Base-by-base conservation (phyloP, 2,888 invertebrate genomes). In the Tetragonisca angustula region DNA sequence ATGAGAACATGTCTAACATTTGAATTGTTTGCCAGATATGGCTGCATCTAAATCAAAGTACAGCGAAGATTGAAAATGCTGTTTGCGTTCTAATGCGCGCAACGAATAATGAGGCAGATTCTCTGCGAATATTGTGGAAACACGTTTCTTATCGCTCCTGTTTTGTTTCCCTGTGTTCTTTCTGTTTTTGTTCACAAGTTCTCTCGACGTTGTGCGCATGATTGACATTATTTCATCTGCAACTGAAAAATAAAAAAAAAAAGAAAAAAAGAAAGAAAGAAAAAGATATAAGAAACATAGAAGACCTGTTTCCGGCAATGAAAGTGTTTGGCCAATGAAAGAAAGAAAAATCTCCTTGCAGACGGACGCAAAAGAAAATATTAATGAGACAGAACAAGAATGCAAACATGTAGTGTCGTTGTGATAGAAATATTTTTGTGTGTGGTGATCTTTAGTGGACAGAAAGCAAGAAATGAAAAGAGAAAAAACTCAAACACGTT, bases 1-100 rank as follows among this genome's bases (percentile, higher is more conserved):
- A 27, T 61, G 56, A 54, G 32, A 71, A 71, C 36, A 75, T 89
- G 68, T 87, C 87, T 91, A 90, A 91, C 87, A 67, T 84, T 88
- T 88, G 81, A 90, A 89, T 92, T 82, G 92, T 93, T 93, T 90
- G 91, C 90, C 92, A 93, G 93, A 93, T 92, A 92, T 90, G 92
- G 92, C 90, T 89, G 91, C 90, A 86, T 87, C 91, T 92, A 93
- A 90, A 85, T 93, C 90, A 90, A 91, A 89, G 86, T 82, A 88
- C 90, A 89, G 89, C 89, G 90, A 90, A 84, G 83, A 73, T 76
- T 78, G 70, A 84, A 78, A 76, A 68, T 56, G 82, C 72, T 80
- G 79, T 88, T 88, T 84, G 74, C 78, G 81, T 80, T 84, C 76
- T 79, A 73, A 83, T 81, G 86, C 76, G 82, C 69, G 82, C 75